Evolutionary conservation across 2,797 vertebrate species (phyloP).

Genomic region (Acropternis orthonyx): DNA sequence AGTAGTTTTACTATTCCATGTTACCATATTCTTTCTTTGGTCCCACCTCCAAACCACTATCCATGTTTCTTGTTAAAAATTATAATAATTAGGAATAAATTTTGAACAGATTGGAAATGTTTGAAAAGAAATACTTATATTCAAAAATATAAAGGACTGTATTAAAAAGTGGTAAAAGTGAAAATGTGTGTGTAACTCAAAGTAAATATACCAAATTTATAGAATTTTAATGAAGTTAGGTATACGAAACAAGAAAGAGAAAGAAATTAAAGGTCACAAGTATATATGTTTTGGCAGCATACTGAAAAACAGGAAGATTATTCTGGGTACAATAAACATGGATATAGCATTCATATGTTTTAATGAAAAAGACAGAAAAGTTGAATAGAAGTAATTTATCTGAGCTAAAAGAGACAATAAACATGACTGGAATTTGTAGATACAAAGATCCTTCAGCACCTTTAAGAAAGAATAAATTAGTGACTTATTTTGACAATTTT

Average conservation of each 20-base stretch:
- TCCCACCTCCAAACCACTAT: not conserved
- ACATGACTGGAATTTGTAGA: not conserved
- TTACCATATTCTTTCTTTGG: not conserved
- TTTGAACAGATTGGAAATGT: not conserved
- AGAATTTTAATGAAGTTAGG: not conserved
- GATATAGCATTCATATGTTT: not conserved
- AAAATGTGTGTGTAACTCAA: not conserved
- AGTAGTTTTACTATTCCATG: not conserved
- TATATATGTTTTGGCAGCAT: not conserved
- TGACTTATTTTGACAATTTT: not conserved
- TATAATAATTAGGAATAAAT: not conserved
- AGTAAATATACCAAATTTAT: not conserved
- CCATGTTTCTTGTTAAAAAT: not conserved
- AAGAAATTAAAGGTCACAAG: not conserved
- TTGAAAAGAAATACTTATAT: not conserved
- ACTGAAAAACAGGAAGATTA: not conserved
- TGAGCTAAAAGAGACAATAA: not conserved
- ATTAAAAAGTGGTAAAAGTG: not conserved
- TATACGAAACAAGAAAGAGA: not conserved
- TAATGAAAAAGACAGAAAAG: not conserved
- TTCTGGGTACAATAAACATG: not conserved
- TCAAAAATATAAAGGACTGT: not conserved
- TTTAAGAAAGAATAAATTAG: not conserved
- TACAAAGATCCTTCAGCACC: not conserved
- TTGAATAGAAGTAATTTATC: not conserved